Evolutionary conservation across 2,113 vertebrate genomes (phyloP), one percentile per base, ranked within the genome.

Genomic region (Alectura lathami): DNA sequence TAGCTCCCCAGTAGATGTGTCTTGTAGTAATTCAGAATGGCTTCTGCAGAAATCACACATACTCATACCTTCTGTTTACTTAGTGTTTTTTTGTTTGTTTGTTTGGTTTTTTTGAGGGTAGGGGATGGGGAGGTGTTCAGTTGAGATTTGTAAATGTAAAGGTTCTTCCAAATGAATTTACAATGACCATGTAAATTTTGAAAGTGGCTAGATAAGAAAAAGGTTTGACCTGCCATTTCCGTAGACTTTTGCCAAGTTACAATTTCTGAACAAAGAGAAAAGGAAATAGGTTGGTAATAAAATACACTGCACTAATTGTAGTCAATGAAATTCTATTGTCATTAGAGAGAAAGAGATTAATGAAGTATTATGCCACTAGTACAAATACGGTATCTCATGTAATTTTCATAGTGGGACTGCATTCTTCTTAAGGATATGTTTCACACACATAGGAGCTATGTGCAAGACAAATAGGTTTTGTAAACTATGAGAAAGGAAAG

Each of bases 341-440:
- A 5, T 17, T 45, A 42, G n/a, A 88, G 47, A 56, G n/a, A 43
- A 8, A 80, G 1, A 45, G 42, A 45, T 51, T 40, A 38, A 4
- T 57, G n/a, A 73, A 30, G 7, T 16, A 29, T 67, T 81, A 48
- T 21, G n/a, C 14, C 20, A 82, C 34, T 87, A 40, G 7, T 43
- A 48, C 30, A n/a, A 53, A 67, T 7, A 43, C 3, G 5, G 3
- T 32, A 70, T 42, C 38, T 57, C 24, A 18, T n/a, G 23, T 4
- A 53, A 21, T 17, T 23, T 78, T 34, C 27, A 45, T 11, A 21
- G 20, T 20, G 1, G 0, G 11, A 51, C 6, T 11, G 8, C 9
- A 9, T 48, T 91, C 13, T 70, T 40, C 21, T 21, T 23, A 70
- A 48, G 30, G 26, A 38, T 23, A 45, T 77, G 8, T 66, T 70